Percentiles rank a stretch among this genome's conserved stretches.
These are phyloP conservation scores for Cinara cedri DNA, from an alignment of 2,888 invertebrate genomes.

Conservation along the genomic window DNA sequence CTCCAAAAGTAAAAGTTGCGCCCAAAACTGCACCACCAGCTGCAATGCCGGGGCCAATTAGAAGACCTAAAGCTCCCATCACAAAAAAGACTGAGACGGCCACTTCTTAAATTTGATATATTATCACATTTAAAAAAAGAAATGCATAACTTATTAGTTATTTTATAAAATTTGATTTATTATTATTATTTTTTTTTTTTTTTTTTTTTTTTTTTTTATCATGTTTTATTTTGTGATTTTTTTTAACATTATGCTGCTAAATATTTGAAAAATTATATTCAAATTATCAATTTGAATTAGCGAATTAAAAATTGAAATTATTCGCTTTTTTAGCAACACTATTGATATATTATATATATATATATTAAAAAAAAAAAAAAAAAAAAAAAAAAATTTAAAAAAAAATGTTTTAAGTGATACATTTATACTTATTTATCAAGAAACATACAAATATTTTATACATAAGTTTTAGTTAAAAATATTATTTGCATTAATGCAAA, in stretches of 20 bases:
- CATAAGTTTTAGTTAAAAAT: slow-evolving; percentile 41
- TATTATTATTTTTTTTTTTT: slow-evolving; percentile 36
- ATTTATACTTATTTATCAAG: slow-evolving; percentile 50
- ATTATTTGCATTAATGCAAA: slow-evolving; percentile 47
- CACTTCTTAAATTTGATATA: slow-evolving; percentile 48
- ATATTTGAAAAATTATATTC: slow-evolving; percentile 18
- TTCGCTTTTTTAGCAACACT: slow-evolving; percentile 45
- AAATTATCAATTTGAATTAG: slow-evolving; percentile 21
- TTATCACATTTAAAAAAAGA: slow-evolving; percentile 17
- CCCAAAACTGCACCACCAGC: slow-evolving; percentile 35
- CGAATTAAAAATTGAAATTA: slow-evolving; percentile 24
- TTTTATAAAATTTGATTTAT: slow-evolving; percentile 50
- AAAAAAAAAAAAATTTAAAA: slow-evolving; percentile 10
- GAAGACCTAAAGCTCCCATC: slow-evolving; percentile 49
- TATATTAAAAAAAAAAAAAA: background rate
- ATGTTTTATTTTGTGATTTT: slow-evolving; percentile 54
- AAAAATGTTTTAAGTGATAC: slow-evolving; percentile 53
- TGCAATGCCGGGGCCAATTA: slow-evolving; percentile 50
- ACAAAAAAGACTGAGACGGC: slow-evolving; percentile 56
- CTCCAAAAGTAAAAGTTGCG: slow-evolving; percentile 53
- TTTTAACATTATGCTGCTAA: slow-evolving; percentile 35
- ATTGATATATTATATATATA: slow-evolving; percentile 12
- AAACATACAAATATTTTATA: slow-evolving; percentile 37
- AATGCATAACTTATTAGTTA: slow-evolving; percentile 43
- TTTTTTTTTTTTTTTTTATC: slow-evolving; percentile 32